phyloP scores from a whole-genome alignment of 2,113 vertebrate genomes.

The Calidris pugnax region DNA sequence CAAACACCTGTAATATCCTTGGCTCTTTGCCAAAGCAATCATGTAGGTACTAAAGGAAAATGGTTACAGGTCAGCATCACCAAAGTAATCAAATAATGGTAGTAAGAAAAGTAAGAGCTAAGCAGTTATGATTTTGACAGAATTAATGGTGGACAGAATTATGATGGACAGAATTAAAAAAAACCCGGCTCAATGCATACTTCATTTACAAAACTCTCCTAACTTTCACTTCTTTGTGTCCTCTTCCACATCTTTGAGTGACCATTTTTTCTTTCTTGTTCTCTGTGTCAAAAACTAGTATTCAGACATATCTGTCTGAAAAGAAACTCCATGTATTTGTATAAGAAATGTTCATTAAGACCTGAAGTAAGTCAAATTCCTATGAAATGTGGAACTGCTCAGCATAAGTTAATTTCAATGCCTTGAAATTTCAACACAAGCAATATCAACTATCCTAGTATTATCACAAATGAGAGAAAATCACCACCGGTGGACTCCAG shows the following conservation, averaged over 20 bases:
- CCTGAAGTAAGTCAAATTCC: not conserved
- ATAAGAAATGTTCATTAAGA: not conserved
- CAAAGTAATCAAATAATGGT: not conserved
- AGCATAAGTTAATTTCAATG: not conserved
- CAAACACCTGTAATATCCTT: not conserved
- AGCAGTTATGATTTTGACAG: not conserved
- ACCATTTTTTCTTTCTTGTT: not conserved
- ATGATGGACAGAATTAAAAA: not conserved
- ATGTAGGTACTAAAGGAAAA: not conserved
- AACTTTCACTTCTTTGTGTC: not conserved
- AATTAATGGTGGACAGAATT: too few relatives aligned
- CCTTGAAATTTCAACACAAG: not conserved
- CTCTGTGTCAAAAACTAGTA: not conserved
- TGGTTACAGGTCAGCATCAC: not conserved
- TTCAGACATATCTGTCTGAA: not conserved
- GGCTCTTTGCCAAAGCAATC: not conserved
- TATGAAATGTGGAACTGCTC: not conserved
- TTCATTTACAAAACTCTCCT: not conserved
- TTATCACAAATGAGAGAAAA: not conserved
- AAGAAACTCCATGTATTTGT: not conserved
- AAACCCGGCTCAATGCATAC: not conserved
- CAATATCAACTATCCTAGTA: not conserved
- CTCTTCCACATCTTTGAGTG: not conserved
- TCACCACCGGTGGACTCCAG: not conserved
- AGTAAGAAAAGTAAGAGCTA: not conserved